Evolutionary conservation across 1,140 invertebrate species (phyloP).

Genomic region (Condylostylus longicornis): DNA sequence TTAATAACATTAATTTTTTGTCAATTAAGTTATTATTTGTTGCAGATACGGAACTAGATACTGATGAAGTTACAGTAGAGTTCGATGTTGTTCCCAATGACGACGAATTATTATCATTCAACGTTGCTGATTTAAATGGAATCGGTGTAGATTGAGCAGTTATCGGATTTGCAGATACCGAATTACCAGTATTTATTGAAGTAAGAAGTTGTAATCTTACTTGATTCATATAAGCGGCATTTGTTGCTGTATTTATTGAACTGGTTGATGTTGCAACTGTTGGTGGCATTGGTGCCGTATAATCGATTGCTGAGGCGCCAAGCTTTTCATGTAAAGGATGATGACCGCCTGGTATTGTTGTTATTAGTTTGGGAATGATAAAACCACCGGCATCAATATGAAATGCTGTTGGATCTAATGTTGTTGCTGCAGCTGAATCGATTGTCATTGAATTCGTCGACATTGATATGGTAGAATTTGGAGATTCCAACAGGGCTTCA

Average conservation of each 20-base stretch:
- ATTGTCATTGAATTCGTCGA: too few species aligned
- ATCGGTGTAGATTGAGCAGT: too few species aligned
- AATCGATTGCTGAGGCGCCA: conserved; percentile 25
- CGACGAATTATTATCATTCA: too few species aligned
- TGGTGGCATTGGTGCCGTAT: conserved; percentile 22
- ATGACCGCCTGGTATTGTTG: conserved; percentile 13
- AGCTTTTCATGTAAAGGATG: conserved; percentile 11
- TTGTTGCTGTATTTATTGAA: conserved; percentile 8
- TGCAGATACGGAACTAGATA: too few species aligned
- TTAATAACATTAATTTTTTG: too few species aligned
- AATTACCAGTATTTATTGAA: too few species aligned
- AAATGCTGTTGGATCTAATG: conserved; percentile 3
- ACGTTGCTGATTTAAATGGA: neutral
- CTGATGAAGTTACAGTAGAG: too few species aligned
- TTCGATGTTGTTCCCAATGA: too few species aligned
- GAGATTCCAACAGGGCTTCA: conserved; percentile 44
- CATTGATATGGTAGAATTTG: conserved; percentile 11
- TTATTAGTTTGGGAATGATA: conserved; percentile 13
- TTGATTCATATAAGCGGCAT: conserved; percentile 7
- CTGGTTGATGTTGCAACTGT: neutral
- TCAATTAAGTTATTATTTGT: too few species aligned
- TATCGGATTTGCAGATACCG: too few species aligned
- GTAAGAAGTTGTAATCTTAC: conserved; percentile 6
- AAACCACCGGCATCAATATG: conserved; percentile 8
- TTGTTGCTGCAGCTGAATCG: conserved; percentile 8